Percentiles rank a stretch among this genome's conserved stretches.
Conservation (phyloP, 2,797 vertebrate species). For the Sphenopsis melanotis region DNA sequence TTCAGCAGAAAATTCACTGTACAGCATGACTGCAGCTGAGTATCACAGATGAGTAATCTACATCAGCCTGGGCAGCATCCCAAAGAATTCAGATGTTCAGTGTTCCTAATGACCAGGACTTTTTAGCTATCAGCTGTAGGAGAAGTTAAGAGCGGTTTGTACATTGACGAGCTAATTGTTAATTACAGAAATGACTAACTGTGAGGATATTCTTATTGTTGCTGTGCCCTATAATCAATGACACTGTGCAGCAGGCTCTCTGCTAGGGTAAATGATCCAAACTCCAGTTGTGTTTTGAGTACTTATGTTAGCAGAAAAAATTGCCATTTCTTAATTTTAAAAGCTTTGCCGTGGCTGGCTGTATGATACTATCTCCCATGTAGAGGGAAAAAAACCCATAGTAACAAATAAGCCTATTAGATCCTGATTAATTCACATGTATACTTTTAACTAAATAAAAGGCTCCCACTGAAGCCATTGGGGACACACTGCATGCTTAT, state of each 20-base stretch:
- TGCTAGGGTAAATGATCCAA: background rate
- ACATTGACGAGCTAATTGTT: slow-evolving; percentile 21
- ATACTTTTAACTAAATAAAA: background rate
- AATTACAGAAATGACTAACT: slow-evolving; percentile 30
- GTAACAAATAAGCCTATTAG: background rate
- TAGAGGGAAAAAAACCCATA: background rate
- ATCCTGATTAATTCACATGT: background rate
- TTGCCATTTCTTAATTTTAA: background rate
- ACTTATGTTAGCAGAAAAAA: background rate
- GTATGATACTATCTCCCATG: background rate
- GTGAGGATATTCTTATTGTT: background rate
- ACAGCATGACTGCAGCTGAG: background rate
- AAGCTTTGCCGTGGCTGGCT: background rate
- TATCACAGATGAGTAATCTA: slow-evolving; percentile 45
- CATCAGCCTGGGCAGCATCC: slow-evolving; percentile 22
- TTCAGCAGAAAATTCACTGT: slow-evolving; percentile 46
- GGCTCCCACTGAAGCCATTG: background rate
- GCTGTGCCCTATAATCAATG: background rate
- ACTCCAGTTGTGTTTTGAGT: background rate
- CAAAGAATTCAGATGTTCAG: slow-evolving; percentile 38
- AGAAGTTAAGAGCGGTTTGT: slow-evolving; percentile 17
- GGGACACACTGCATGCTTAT: background rate
- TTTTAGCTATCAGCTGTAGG: slow-evolving; percentile 5
- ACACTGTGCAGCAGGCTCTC: background rate
- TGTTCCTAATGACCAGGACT: slow-evolving; percentile 1